Percentiles rank a stretch among this genome's conserved stretches.
Conservation (phyloP, 2,797 vertebrate species). For the Tapera naevia region DNA sequence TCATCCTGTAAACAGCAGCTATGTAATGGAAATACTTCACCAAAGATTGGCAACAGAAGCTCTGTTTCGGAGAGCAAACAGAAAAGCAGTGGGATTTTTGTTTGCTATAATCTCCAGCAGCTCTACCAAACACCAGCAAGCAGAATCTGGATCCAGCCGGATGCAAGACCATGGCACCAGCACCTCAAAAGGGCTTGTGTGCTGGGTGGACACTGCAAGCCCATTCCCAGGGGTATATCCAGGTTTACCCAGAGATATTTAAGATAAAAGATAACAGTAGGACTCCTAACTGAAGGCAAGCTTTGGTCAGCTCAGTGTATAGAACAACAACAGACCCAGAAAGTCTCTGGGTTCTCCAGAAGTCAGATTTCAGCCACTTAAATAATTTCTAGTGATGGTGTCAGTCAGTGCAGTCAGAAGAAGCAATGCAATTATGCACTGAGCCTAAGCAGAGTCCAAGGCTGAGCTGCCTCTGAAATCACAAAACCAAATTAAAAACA, state of each 20-base stretch:
- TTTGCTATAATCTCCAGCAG: background rate
- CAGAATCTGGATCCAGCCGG: rapidly evolving
- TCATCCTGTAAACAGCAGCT: background rate
- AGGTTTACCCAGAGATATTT: background rate
- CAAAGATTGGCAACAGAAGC: background rate
- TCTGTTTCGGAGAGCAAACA: background rate
- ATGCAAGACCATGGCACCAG: background rate
- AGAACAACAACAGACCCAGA: background rate
- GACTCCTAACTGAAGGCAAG: background rate
- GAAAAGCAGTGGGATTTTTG: background rate
- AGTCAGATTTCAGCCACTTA: background rate
- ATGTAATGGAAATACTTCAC: background rate
- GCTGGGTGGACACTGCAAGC: background rate
- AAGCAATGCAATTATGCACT: background rate
- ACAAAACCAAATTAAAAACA: background rate
- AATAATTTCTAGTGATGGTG: background rate
- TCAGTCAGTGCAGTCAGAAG: background rate
- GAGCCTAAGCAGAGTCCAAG: background rate
- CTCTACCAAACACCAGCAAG: background rate
- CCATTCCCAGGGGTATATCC: background rate
- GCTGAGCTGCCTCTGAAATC: background rate
- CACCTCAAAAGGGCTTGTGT: background rate
- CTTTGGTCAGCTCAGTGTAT: background rate
- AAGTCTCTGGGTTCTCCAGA: background rate
- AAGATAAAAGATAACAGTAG: background rate